Evolutionary conservation across 1,140 invertebrate genomes (phyloP), one percentile per base, ranked within the genome.

Genomic region (Micrasema longulum): DNA sequence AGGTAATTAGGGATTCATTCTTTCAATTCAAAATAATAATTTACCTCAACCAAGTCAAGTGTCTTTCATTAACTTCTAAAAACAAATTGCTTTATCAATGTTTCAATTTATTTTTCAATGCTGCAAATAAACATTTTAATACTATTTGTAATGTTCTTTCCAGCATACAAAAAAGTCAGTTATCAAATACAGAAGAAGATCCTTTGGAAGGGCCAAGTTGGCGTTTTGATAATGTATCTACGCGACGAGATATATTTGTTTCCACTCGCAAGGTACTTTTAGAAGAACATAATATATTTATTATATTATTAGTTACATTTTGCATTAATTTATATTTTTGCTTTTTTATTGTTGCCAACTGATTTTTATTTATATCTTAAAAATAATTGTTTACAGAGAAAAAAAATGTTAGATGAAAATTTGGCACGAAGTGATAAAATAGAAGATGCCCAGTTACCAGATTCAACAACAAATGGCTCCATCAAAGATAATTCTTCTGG

Each of bases 131-230:
- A n/a, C n/a, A 11, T 48, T 48, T 48, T 48, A 18, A 18, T 48
- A 16, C 1, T 18, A 7, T 48, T 1, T 18, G 16, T 48, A 18
- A 6, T 48, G 16, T 48, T 48, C 26, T 55, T 31, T 31, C 10
- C n/a, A 55, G 55, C 16, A 35, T 41, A 0, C 14, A 60, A n/a
- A 67, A 67, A 20, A 55, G 7, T 23, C 43, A 23, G n/a, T 31
- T 47, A 63, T 23, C 68, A 7, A 36, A 7, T 22, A 7, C 52
- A n/a, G 55, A 72, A 4, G 69, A 75, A 26, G 74, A 76, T 68
- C 74, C 74, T 55, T 38, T 76, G 9, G 74, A 76, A 57, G 74
- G 74, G 6, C 67, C 74, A 2, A 76, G 74, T 63, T 73, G 71
- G 74, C 52, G 50, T 14, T 65, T 9, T 50, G 63, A 65, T 10